Percentiles rank a stretch among this genome's conserved stretches.
Conservation (phyloP, 1,140 invertebrate genomes). For the Metaphire vulgaris region DNA sequence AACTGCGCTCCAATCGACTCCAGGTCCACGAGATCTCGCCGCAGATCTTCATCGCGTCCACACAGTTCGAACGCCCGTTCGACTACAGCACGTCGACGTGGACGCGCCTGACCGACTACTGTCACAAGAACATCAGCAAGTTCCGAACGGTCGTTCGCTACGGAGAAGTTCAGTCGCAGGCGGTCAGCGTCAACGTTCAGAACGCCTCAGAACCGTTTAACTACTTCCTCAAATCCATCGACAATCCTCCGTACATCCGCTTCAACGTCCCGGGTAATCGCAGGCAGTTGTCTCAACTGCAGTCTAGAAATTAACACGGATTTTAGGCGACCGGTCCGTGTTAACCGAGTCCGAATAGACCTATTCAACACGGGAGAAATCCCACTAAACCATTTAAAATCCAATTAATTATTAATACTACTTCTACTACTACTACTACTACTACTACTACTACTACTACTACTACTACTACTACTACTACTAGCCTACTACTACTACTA, state of each 20-base stretch:
- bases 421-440: too few species aligned
- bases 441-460: too few species aligned
- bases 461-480: too few species aligned
- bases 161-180: not conserved
- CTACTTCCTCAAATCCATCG: slow-evolving; percentile 27
- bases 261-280: slow-evolving; percentile 29
- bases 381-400: too few species aligned
- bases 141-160: slow-evolving; percentile 22
- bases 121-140: slow-evolving; percentile 15
- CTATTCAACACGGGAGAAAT: too few species aligned
- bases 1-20: slow-evolving; percentile 7
- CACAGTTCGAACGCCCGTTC: slow-evolving; percentile 25
- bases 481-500: too few species aligned
- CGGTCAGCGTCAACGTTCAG: not conserved
- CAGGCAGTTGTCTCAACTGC: too few species aligned
- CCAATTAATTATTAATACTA: too few species aligned
- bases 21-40: slow-evolving; percentile 24
- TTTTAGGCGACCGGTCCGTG: too few species aligned
- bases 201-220: slow-evolving; percentile 9
- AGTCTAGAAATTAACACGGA: too few species aligned
- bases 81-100: slow-evolving; percentile 30
- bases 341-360: too few species aligned
- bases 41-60: slow-evolving; percentile 26
- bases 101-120: slow-evolving; percentile 19
- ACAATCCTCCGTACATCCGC: slow-evolving; percentile 24